Base-by-base conservation (phyloP, 2,797 vertebrate species). In the Sebastes taczanowskii region DNA sequence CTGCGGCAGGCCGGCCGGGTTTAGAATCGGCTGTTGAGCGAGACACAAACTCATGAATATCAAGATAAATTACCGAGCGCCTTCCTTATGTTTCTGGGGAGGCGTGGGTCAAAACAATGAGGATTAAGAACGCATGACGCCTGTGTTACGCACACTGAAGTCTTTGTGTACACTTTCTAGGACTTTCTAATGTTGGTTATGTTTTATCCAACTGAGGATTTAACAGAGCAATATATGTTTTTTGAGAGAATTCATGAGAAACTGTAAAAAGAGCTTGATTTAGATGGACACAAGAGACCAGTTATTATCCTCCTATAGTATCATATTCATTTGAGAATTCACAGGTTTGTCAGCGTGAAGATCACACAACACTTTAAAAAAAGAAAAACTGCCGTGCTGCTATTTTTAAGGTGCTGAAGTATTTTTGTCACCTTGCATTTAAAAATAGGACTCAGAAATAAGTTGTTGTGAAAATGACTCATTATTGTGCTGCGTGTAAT, bases 1-100 rank as follows among this genome's bases (percentile, higher is more conserved):
- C 92, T 98, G 98, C 0, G 97, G 97, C 63, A 98, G 93, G 67
- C 98, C 98, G 0, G 95, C 96, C 78, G 95, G 96, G 79, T 96
- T 98, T 56, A 98, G 34, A 83, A 97, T 81, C 0, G 98, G 97
- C 98, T 99, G 92, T 9, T 38, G 67, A 79, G 25, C 20, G 56
- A 78, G 32, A 86, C 25, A 74, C 46, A 77, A 52, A 78, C 58
- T 30, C 66, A 70, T 82, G 16, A 81, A 81, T 55, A 71, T 71
- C 20, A 27, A 77, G 62, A 81, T 61, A 10, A 71, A 85, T 62
- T 32, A 68, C 22, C 7, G 1, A 11, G 65, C 6, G 3, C 16
- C 34, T 76, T 55, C 56, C 34, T 75, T 18, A 42, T 67, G 63
- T 76, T 74, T 77, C 42, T 49, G 38, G n/a, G 30, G 29, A 61